Evolutionary conservation across 2,888 invertebrate genomes (phyloP), one percentile per base, ranked within the genome.

Genomic region (Heterodera filipjevi): DNA sequence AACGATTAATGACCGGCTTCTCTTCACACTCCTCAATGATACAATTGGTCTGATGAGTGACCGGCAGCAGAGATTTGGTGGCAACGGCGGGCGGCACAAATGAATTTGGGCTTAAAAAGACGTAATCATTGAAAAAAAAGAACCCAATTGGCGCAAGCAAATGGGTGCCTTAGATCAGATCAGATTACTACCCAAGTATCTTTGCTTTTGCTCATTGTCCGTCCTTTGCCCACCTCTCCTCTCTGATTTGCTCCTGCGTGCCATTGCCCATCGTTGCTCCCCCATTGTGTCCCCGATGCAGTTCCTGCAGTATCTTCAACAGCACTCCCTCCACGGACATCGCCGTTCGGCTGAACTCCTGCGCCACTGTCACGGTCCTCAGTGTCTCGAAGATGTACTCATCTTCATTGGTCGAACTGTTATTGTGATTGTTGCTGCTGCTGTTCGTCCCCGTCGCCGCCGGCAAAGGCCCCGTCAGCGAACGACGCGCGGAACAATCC

Each of bases 341-440:
- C 10, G 87, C 85, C 8, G 85, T 86, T 79, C 80, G 78, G 66
- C 76, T 83, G 82, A 87, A 87, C 68, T 86, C 86, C 66, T 86
- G 85, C 79, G 85, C 82, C 64, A 81, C 84, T 59, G 85, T 74
- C 12, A 86, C 84, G 0, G 87, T 87, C 35, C 83, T 79, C 76
- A 88, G 87, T 16, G 88, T 89, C 73, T 86, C 85, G 70, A 84
- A 84, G 72, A 89, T 89, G 80, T 87, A 89, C 35, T 88, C 87
- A 79, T 89, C 88, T 79, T 89, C 88, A 68, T 85, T 86, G 74
- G 81, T 80, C 8, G 71, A 83, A 49, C 74, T 82, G 79, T 80
- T 46, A 78, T 80, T 39, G 79, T 81, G 27, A 14, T 39, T 64
- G 10, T 39, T 46, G 64, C 64, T 66, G 66, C 66, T 68, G 68